These are phyloP conservation scores for Phortica okadai DNA, from an alignment of 2,888 invertebrate genomes.

Conservation along the genomic window DNA sequence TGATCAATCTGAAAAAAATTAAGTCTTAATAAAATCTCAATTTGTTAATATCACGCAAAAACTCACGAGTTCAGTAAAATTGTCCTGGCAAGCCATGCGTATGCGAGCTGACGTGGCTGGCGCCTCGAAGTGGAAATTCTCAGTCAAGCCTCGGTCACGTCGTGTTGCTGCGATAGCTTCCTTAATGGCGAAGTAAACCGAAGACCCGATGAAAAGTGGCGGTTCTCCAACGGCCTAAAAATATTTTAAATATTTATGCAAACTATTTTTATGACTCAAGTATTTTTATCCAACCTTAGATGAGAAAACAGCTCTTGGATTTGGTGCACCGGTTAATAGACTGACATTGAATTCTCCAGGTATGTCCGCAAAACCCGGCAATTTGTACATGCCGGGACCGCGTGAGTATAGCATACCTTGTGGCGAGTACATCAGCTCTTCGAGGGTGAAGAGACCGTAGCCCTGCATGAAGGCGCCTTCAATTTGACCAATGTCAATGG, in stretches of 20 bases:
- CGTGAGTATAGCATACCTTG: slow-evolving; percentile 88
- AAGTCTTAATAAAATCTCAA: neutral
- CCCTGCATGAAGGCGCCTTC: slow-evolving; percentile 97
- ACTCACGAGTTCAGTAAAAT: slow-evolving; percentile 86
- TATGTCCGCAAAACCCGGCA: slow-evolving; percentile 94
- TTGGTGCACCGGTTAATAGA: slow-evolving; percentile 91
- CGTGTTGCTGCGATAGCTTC: slow-evolving; percentile 90
- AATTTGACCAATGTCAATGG: slow-evolving; percentile 97
- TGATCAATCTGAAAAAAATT: slow-evolving; percentile 77
- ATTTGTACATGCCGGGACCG: slow-evolving; percentile 95
- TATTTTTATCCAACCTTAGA: slow-evolving; percentile 84
- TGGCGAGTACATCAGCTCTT: slow-evolving; percentile 92
- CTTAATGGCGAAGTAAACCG: slow-evolving; percentile 92
- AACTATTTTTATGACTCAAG: slow-evolving; percentile 3
- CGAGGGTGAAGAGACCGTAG: slow-evolving; percentile 93
- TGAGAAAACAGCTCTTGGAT: slow-evolving; percentile 94
- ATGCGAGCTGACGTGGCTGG: slow-evolving; percentile 94
- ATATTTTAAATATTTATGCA: neutral
- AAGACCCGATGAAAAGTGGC: slow-evolving; percentile 92
- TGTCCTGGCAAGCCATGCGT: slow-evolving; percentile 91
- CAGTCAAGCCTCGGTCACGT: slow-evolving; percentile 80
- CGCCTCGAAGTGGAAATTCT: slow-evolving; percentile 82
- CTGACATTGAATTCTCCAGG: slow-evolving; percentile 95
- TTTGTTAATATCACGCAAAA: neutral
- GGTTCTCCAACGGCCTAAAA: slow-evolving; percentile 96